Base-by-base conservation (phyloP, 1,140 invertebrate genomes). In the Aphidius gifuensis region DNA sequence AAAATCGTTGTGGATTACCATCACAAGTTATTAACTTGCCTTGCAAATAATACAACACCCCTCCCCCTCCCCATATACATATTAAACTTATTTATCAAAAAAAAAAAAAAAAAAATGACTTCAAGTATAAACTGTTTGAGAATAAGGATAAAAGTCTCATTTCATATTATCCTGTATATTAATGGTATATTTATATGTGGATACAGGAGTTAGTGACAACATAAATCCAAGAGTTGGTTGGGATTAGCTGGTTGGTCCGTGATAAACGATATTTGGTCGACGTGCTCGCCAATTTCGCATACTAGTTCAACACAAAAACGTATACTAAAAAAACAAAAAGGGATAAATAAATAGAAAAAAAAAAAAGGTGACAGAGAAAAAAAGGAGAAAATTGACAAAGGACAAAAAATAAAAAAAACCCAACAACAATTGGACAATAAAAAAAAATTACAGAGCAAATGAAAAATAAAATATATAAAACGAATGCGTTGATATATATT, bases 221-320 rank as follows among this genome's bases (percentile, higher is more conserved):
- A 58, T 63, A 63, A 63, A 63, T 63, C 48, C 56, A 47, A 58
- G 61, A 58, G 61, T 56, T 63, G 56, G 61, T 55, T 16, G 32
- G 61, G 57, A 63, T 63, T 63, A 63, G 61, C 61, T 49, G 38
- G 47, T 55, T 47, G 55, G 61, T 58, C 47, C 55, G 48, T 46
- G 49, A 56, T 63, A 63, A 63, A 58, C 61, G 61, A 63, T 63
- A 63, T 63, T 63, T 63, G 56, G 55, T 58, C 56, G 61, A 63
- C 61, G 53, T 55, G 53, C 53, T 55, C 53, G 43, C 53, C 53
- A 55, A 55, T 55, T 55, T 55, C 53, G 43, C 53, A 40, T 53
- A 9, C 32, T n/a, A 53, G 40, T 55, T n/a, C 23, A 32, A 32
- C 23, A 55, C 53, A 16, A 4, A 55, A 55, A 42, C 53, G 53